Evolutionary conservation across 2,797 vertebrate genomes (phyloP).

Genomic region (Orestias chungarensis): DNA sequence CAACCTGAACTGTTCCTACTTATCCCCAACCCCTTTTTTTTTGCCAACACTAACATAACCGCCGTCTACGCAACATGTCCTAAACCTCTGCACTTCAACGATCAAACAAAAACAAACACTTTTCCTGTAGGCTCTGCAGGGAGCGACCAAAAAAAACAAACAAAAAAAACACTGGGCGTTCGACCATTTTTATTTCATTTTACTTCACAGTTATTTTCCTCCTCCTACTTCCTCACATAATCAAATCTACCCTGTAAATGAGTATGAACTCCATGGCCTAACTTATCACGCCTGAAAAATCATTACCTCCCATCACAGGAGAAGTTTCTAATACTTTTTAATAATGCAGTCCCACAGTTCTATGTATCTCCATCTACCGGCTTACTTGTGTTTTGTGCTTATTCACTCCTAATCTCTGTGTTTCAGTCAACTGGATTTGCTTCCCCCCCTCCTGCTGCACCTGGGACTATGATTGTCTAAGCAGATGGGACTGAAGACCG

Average conservation of each 20-base stretch:
- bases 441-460: slow-evolving; percentile 61
- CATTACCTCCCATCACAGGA: slow-evolving; percentile 43
- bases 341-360: slow-evolving; percentile 8
- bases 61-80: slow-evolving; percentile 51
- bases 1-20: slow-evolving; percentile 44
- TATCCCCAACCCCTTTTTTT: slow-evolving; percentile 51
- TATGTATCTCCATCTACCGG: slow-evolving; percentile 34
- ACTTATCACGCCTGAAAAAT: slow-evolving; percentile 58
- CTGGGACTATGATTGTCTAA: slow-evolving; percentile 73
- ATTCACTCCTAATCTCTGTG: slow-evolving; percentile 35
- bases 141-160: slow-evolving; percentile 34
- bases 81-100: slow-evolving; percentile 53
- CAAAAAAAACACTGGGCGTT: slow-evolving; percentile 55
- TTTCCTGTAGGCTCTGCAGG: slow-evolving; percentile 46
- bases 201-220: slow-evolving; percentile 58
- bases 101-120: slow-evolving; percentile 72
- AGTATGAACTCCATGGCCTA: slow-evolving; percentile 35
- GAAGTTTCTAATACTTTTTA: slow-evolving; percentile 44
- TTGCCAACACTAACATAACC: slow-evolving; percentile 30
- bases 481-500: slow-evolving; percentile 72
- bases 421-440: slow-evolving; percentile 61
- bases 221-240: slow-evolving; percentile 69
- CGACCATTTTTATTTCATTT: slow-evolving; percentile 75
- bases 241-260: slow-evolving; percentile 61
- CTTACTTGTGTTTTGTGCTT: slow-evolving; percentile 40